Evolutionary conservation across 2,888 invertebrate genomes (phyloP).

Genomic region (Hydrotaea cyrtoneurina): DNA sequence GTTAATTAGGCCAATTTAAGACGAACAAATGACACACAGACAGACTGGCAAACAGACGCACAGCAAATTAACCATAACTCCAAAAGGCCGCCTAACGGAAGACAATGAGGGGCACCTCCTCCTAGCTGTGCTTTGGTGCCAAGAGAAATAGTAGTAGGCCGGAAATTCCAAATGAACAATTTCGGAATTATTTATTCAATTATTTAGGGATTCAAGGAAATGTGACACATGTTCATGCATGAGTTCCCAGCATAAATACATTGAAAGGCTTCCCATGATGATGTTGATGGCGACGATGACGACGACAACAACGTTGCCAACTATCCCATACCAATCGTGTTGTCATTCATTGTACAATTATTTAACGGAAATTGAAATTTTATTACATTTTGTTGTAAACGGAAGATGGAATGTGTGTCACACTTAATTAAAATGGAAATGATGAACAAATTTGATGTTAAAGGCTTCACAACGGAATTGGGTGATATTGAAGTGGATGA

Average conservation of each 20-base stretch:
- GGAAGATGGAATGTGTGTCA: slow-evolving; percentile 14
- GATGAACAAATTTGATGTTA: background rate
- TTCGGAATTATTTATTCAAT: slow-evolving; percentile 22
- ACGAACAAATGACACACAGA: background rate
- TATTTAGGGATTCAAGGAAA: slow-evolving; percentile 7
- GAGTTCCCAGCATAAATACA: slow-evolving; percentile 29
- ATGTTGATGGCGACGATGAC: background rate
- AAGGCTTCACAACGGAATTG: background rate
- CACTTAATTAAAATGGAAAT: slow-evolving; percentile 33
- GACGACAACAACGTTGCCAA: background rate
- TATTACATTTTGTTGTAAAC: slow-evolving; percentile 11
- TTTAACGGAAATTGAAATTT: slow-evolving; percentile 32
- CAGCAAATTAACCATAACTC: background rate
- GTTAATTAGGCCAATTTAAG: background rate
- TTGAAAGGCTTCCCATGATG: background rate
- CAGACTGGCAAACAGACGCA: background rate
- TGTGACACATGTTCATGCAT: slow-evolving; percentile 23
- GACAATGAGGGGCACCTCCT: background rate
- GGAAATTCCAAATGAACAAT: slow-evolving; percentile 2
- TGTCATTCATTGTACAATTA: slow-evolving; percentile 34
- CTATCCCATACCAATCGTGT: background rate
- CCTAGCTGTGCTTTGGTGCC: background rate
- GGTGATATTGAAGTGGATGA: no score
- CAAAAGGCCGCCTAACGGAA: background rate
- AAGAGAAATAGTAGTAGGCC: background rate